Conservation (phyloP, 2,113 vertebrate species). For the Zingel zingel region DNA sequence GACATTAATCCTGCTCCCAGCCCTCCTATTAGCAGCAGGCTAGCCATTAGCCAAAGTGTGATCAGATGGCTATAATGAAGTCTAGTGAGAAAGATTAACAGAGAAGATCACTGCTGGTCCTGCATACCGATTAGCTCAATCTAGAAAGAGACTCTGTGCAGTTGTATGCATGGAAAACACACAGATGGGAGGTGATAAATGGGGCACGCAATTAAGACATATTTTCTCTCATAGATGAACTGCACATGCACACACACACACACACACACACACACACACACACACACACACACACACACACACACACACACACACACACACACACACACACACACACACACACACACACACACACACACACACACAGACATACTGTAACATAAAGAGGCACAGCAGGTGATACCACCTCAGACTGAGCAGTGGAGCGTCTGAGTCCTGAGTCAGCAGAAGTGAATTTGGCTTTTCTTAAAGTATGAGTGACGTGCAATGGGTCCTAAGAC, state of each 20-base stretch:
- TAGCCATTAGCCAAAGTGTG: conserved; percentile 72
- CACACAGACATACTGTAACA: not conserved
- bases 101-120: conserved; percentile 45
- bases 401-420: not conserved
- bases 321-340: too few species aligned
- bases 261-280: too few species aligned
- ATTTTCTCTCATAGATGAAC: conserved; percentile 13
- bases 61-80: conserved; percentile 77
- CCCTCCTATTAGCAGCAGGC: conserved; percentile 65
- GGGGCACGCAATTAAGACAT: conserved; percentile 9
- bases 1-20: conserved; percentile 68
- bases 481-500: conserved; percentile 36
- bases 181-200: conserved; percentile 46
- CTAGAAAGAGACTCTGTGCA: conserved; percentile 10
- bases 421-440: conserved; percentile 36
- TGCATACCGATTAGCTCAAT: conserved; percentile 61
- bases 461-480: conserved; percentile 61
- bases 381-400: conserved; percentile 40
- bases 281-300: too few species aligned
- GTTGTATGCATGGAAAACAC: conserved; percentile 16
- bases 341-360: too few species aligned
- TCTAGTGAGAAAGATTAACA: conserved; percentile 74
- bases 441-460: conserved; percentile 52
- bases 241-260: not conserved
- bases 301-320: too few species aligned